Percentiles rank a stretch among this genome's conserved stretches.
These are phyloP conservation scores for Apodemia zela DNA, from an alignment of 2,888 invertebrate genomes.

Conservation along the genomic window DNA sequence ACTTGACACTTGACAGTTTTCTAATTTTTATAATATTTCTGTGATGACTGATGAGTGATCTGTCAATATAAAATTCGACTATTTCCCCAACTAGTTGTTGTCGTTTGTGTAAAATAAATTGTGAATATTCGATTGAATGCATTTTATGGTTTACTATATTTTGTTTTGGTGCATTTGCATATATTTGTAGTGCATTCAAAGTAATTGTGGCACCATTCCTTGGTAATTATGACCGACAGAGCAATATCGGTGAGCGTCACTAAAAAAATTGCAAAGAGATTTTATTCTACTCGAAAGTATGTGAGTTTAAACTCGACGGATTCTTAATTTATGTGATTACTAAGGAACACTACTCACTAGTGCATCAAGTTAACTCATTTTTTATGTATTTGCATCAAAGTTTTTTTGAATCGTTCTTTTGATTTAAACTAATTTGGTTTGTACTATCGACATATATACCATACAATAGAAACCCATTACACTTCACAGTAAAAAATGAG, in stretches of 20 bases:
- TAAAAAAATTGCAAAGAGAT: slow-evolving; percentile 8
- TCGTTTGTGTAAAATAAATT: not conserved
- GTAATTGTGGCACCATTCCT: slow-evolving; percentile 9
- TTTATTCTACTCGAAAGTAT: slow-evolving; percentile 30
- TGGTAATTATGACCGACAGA: slow-evolving; percentile 54
- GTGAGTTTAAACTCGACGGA: slow-evolving; percentile 30
- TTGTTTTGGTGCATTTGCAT: slow-evolving; percentile 16
- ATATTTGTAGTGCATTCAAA: not conserved
- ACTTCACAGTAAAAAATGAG: not conserved
- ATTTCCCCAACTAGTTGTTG: slow-evolving; percentile 13
- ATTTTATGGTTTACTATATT: not conserved
- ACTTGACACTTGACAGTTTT: not conserved
- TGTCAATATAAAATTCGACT: not conserved
- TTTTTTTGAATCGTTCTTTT: not conserved
- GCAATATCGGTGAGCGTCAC: slow-evolving; percentile 59
- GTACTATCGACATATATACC: not conserved
- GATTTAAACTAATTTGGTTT: not conserved
- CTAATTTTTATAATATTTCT: not conserved
- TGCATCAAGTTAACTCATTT: slow-evolving; percentile 6
- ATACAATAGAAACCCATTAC: not conserved
- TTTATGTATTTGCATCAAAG: not conserved
- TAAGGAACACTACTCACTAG: slow-evolving; percentile 18
- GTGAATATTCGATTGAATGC: slow-evolving; percentile 4
- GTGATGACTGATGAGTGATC: too few species aligned
- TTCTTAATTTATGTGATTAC: slow-evolving; percentile 14